Percentiles rank a stretch among this genome's conserved stretches.
These are phyloP conservation scores for Mesembrinibis cayennensis DNA, from an alignment of 2,113 vertebrate genomes.

Conservation along the genomic window DNA sequence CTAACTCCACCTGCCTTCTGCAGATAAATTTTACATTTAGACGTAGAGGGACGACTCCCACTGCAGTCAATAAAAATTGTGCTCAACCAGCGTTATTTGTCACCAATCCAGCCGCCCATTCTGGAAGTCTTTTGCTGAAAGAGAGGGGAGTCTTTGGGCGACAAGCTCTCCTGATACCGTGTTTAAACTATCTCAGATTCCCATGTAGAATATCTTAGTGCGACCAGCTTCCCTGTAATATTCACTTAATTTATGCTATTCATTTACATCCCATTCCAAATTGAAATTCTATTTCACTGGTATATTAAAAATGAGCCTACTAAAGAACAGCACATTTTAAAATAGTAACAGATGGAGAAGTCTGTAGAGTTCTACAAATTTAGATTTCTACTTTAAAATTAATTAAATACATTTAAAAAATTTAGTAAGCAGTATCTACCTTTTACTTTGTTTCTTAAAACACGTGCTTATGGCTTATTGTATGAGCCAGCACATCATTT, in stretches of 20 bases:
- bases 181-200: not conserved
- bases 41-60: not conserved
- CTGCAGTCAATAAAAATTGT: conserved; percentile 45
- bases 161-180: not conserved
- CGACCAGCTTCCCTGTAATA: not conserved
- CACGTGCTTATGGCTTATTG: not conserved
- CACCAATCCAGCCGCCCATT: not conserved
- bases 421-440: not conserved
- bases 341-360: conserved; percentile 12
- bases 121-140: not conserved
- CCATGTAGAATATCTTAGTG: not conserved
- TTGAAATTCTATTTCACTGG: not conserved
- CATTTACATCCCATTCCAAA: not conserved
- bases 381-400: not conserved
- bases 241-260: conserved; percentile 14
- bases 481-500: not conserved
- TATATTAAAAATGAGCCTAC: conserved; percentile 18
- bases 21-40: conserved; percentile 59
- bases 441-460: not conserved
- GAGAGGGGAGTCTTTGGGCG: not conserved
- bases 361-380: conserved; percentile 2
- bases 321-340: not conserved
- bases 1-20: conserved; percentile 33
- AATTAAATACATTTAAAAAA: not conserved
- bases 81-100: not conserved